A percentile compares a stretch with the other conserved stretches of the same genome.
Evolutionary conservation across 2,888 invertebrate genomes (phyloP).

Genomic region (Eristalis arbustorum): DNA sequence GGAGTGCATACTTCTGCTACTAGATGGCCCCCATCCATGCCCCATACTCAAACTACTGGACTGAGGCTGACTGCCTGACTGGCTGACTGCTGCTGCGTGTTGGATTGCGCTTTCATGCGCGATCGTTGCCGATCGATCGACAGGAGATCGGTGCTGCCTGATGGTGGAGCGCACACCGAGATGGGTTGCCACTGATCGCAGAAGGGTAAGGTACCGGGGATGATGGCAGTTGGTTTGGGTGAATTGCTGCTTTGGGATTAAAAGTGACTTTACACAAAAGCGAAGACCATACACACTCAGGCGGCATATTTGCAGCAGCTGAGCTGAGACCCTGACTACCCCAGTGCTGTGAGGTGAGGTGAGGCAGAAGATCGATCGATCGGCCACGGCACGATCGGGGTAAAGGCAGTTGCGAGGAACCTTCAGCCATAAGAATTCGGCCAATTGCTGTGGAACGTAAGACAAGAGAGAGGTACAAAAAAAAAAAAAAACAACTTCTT

Average conservation of each 20-base stretch:
- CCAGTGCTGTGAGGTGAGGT: constrained; percentile 1
- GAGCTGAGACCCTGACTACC: neutral
- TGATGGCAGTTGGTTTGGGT: constrained; percentile 21
- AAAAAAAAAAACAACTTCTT: neutral
- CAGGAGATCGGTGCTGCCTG: constrained; percentile 47
- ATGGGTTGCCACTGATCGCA: neutral
- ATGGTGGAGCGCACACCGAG: neutral
- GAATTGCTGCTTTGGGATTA: constrained; percentile 60
- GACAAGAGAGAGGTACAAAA: no score
- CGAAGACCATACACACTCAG: constrained; percentile 28
- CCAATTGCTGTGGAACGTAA: constrained; percentile 39
- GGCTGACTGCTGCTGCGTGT: constrained; percentile 54
- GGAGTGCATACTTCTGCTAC: constrained; percentile 69
- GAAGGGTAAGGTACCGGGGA: constrained; percentile 1
- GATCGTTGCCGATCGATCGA: constrained; percentile 68
- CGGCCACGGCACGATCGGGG: neutral
- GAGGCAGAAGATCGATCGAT: constrained; percentile 30
- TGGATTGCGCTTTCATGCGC: constrained; percentile 70
- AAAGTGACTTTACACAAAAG: constrained; percentile 58
- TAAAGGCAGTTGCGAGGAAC: constrained; percentile 11
- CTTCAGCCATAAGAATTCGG: constrained; percentile 66
- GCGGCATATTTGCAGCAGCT: constrained; percentile 4
- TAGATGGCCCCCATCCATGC: constrained; percentile 64
- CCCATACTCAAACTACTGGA: constrained; percentile 18
- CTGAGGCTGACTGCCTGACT: constrained; percentile 23